Conservation (phyloP, 2,888 invertebrate species). For the Dusona sp. region DNA sequence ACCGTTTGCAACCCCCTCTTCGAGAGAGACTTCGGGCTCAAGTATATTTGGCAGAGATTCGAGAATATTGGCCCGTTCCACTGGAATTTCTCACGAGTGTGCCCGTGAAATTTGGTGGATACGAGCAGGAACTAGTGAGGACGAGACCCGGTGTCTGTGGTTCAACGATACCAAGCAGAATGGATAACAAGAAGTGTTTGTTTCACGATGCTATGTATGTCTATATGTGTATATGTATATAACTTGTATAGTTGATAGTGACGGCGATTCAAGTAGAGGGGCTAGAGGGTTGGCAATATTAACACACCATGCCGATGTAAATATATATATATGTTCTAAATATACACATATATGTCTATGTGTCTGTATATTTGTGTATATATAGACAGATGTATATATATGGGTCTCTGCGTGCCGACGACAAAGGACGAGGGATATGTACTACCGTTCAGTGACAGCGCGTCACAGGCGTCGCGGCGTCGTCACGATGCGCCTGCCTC, state of each 20-base stretch:
- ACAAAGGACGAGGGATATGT: slow-evolving; percentile 65
- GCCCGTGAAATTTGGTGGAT: background rate
- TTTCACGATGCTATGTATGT: slow-evolving; percentile 23
- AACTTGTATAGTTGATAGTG: slow-evolving; percentile 34
- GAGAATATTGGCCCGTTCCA: slow-evolving; percentile 31
- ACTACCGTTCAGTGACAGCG: slow-evolving; percentile 72
- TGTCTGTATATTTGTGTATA: background rate
- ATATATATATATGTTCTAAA: slow-evolving; percentile 14
- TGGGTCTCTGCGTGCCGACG: slow-evolving; percentile 44
- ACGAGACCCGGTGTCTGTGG: slow-evolving; percentile 4
- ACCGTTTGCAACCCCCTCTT: slow-evolving; percentile 22
- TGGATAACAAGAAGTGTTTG: slow-evolving; percentile 41
- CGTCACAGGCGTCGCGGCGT: slow-evolving; percentile 72
- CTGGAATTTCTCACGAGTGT: slow-evolving; percentile 9
- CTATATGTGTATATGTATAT: slow-evolving; percentile 5
- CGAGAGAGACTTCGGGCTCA: background rate
- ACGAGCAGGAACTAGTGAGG: slow-evolving; percentile 10
- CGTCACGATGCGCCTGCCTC: slow-evolving; percentile 78
- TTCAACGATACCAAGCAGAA: slow-evolving; percentile 47
- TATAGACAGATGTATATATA: background rate
- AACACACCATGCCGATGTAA: slow-evolving; percentile 14
- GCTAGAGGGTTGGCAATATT: slow-evolving; percentile 19
- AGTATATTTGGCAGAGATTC: slow-evolving; percentile 41
- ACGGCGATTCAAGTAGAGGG: slow-evolving; percentile 30
- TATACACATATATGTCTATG: background rate